phyloP scores from a whole-genome alignment of 2,888 invertebrate genomes.

The Harpalus rufipes region DNA sequence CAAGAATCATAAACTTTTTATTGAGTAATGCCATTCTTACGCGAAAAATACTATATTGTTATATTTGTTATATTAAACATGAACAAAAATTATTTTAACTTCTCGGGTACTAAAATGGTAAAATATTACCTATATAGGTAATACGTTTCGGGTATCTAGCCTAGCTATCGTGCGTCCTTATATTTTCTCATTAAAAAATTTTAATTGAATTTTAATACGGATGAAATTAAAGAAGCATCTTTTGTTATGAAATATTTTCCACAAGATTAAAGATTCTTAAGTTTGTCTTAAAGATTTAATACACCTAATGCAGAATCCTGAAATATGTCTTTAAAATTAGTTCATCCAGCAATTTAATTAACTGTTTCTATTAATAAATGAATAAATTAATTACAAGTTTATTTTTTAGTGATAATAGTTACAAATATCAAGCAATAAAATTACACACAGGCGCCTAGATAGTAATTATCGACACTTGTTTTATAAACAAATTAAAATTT shows the following conservation, averaged over 20 bases:
- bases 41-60: no score
- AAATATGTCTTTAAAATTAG: neutral
- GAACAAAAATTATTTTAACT: no score
- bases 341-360: slow-evolving; percentile 4
- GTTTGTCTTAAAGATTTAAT: neutral
- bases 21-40: no score
- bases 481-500: slow-evolving; percentile 50
- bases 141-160: no score
- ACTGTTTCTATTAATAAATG: neutral
- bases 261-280: neutral
- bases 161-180: neutral
- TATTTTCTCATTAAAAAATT: neutral
- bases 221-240: neutral
- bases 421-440: slow-evolving; percentile 40
- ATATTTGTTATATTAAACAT: no score
- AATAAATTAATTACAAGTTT: slow-evolving; percentile 21
- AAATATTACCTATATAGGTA: no score
- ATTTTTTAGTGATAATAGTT: slow-evolving; percentile 47
- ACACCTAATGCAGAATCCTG: neutral
- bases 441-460: slow-evolving; percentile 49
- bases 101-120: no score
- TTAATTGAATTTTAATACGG: neutral
- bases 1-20: no score
- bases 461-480: slow-evolving; percentile 41
- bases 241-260: neutral